Evolutionary conservation across 2,888 invertebrate species (phyloP).

Genomic region (Agrochola litura): DNA sequence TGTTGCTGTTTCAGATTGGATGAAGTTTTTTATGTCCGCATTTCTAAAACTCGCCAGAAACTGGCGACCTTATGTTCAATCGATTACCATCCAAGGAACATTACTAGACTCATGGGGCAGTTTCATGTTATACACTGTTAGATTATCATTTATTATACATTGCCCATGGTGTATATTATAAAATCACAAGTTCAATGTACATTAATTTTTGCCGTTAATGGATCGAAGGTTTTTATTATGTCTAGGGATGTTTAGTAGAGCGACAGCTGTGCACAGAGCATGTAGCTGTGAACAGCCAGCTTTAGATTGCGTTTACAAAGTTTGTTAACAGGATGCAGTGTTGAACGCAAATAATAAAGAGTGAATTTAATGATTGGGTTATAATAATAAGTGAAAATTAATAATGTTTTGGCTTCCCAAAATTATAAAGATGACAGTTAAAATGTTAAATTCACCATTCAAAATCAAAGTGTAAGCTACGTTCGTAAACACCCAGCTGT

Average conservation of each 20-base stretch:
- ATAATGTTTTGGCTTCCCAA: background rate
- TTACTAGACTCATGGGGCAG: background rate
- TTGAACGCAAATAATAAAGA: background rate
- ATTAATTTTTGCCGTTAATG: background rate
- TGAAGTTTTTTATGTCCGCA: background rate
- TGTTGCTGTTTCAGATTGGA: background rate
- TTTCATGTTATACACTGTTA: constrained; percentile 3
- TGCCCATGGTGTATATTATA: background rate
- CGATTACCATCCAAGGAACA: background rate
- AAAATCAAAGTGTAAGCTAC: background rate
- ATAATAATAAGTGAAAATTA: background rate
- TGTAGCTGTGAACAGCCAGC: constrained; percentile 33
- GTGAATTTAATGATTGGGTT: background rate
- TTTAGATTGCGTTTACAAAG: constrained; percentile 41
- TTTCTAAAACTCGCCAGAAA: background rate
- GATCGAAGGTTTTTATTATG: background rate
- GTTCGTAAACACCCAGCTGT: constrained; percentile 67
- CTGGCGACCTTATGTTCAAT: too few relatives aligned
- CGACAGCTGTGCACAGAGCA: constrained; percentile 50
- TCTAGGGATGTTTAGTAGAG: background rate
- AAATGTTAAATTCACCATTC: background rate
- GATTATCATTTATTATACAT: constrained; percentile 11
- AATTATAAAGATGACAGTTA: background rate
- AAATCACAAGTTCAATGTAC: constrained; percentile 10
- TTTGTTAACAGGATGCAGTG: background rate